A percentile compares a stretch with the other conserved stretches of the same genome.
These are phyloP conservation scores for Platynereis dumerilii DNA, from an alignment of 2,888 invertebrate species.

Conservation along the genomic window DNA sequence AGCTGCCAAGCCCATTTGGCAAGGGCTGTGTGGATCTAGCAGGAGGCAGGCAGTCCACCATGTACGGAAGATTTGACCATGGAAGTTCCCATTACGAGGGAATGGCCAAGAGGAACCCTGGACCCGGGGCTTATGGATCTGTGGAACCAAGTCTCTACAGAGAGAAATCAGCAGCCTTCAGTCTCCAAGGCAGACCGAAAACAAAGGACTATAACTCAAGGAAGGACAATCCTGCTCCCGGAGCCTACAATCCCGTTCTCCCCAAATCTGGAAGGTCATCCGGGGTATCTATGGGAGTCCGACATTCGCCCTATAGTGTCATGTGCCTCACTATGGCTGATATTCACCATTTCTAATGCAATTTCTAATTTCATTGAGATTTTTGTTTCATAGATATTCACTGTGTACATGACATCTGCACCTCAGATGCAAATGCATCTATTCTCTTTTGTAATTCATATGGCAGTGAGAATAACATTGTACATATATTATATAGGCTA, in stretches of 20 bases:
- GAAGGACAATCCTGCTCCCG: constrained; percentile 21
- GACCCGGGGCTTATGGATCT: constrained; percentile 17
- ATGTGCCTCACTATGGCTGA: constrained; percentile 14
- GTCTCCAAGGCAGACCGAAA: constrained; percentile 4
- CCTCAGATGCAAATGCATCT: too few species aligned
- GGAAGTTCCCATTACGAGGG: constrained; percentile 16
- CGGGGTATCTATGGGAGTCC: constrained; percentile 9
- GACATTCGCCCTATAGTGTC: constrained; percentile 9
- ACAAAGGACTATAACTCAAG: constrained; percentile 8
- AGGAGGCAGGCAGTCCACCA: constrained; percentile 30
- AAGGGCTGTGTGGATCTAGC: constrained; percentile 10
- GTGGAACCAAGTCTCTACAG: neutral
- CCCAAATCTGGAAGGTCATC: constrained; percentile 23
- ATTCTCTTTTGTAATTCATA: too few species aligned
- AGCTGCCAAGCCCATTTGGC: constrained; percentile 5
- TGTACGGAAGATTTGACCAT: constrained; percentile 22
- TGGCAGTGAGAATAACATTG: too few species aligned
- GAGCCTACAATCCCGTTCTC: constrained; percentile 15
- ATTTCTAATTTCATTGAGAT: too few species aligned
- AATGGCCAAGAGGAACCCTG: constrained; percentile 8
- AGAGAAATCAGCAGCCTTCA: neutral
- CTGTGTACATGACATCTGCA: too few species aligned
- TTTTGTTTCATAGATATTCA: too few species aligned
- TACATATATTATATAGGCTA: too few species aligned
- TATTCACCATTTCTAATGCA: neutral